phyloP scores from a whole-genome alignment of 2,888 invertebrate species.

The Caenorhabditis doughertyi region DNA sequence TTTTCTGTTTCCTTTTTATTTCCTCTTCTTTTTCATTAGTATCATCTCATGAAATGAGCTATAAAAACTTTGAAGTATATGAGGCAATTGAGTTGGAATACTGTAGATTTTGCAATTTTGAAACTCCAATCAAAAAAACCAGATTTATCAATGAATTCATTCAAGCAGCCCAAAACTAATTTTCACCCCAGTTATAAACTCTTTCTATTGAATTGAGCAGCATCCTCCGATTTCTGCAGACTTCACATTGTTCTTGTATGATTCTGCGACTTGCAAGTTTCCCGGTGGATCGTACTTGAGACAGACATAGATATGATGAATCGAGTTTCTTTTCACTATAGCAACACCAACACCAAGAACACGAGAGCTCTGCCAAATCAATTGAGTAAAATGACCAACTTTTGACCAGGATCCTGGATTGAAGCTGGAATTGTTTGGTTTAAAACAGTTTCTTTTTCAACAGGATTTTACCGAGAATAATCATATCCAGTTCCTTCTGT shows the following conservation, averaged over 20 bases:
- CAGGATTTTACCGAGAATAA: constrained; percentile 64
- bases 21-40: constrained; percentile 19
- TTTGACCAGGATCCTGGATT: constrained; percentile 60
- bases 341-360: constrained; percentile 76
- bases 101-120: too few species aligned
- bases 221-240: neutral
- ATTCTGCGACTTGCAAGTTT: constrained; percentile 67
- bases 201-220: constrained; percentile 5
- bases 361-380: constrained; percentile 73
- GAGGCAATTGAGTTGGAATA: too few species aligned
- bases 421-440: too few species aligned
- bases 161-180: neutral
- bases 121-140: neutral
- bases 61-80: too few species aligned
- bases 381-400: constrained; percentile 78
- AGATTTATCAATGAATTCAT: too few species aligned
- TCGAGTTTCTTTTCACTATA: constrained; percentile 46
- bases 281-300: constrained; percentile 78
- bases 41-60: constrained; percentile 20
- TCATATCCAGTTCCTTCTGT: constrained; percentile 74
- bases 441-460: neutral
- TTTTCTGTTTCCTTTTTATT: constrained; percentile 37
- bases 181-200: neutral
- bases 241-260: constrained; percentile 64
- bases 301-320: constrained; percentile 42